phyloP scores from a whole-genome alignment of 1,140 invertebrate genomes.

The Tachypleus tridentatus region DNA sequence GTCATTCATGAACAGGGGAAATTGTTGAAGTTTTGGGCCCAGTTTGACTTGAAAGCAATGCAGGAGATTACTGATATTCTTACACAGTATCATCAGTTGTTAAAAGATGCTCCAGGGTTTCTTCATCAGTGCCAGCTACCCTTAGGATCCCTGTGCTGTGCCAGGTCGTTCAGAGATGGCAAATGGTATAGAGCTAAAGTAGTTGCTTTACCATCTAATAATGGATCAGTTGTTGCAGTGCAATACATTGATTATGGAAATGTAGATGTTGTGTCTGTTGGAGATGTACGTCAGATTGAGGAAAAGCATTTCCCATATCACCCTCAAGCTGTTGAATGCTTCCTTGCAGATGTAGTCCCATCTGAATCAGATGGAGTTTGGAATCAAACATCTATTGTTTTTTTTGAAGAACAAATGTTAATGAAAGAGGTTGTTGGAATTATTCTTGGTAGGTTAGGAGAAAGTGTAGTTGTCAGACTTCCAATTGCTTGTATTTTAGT shows the following conservation, averaged over 20 bases:
- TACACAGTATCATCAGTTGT: too few species aligned
- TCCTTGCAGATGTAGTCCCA: conserved; percentile 11
- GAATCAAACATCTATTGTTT: conserved; percentile 2
- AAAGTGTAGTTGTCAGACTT: conserved; percentile 6
- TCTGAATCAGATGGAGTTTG: neutral
- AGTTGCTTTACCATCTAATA: neutral
- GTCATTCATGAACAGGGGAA: conserved; percentile 3
- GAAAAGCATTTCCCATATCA: neutral
- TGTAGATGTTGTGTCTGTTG: conserved; percentile 3
- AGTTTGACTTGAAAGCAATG: neutral
- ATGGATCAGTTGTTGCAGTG: neutral
- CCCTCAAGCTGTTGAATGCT: conserved; percentile 12
- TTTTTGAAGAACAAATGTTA: conserved; percentile 4
- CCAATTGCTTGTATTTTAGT: conserved; percentile 15
- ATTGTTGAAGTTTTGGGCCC: conserved; percentile 10
- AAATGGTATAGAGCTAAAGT: conserved; percentile 13
- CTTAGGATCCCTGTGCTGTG: neutral
- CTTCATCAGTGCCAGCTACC: conserved; percentile 1
- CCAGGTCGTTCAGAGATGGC: neutral
- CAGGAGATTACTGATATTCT: neutral
- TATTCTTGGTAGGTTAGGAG: neutral
- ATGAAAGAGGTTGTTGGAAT: conserved; percentile 4
- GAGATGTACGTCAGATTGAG: conserved; percentile 4
- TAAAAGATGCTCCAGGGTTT: neutral
- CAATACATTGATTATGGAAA: conserved; percentile 13